phyloP scores from a whole-genome alignment of 2,113 vertebrate species.

The Xenopus tropicalis region UCB_Xtro_10.0 CM004443.2:75697501-75698000 shows the following conservation, averaged over 20 bases:
- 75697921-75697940: slow-evolving; percentile 50
- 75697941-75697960: slow-evolving; percentile 57
- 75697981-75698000: slow-evolving; percentile 40
- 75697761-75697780: slow-evolving; percentile 69
- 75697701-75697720: slow-evolving; percentile 59
- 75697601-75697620: slow-evolving; percentile 43
- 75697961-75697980: slow-evolving; percentile 49
- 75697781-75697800: slow-evolving; percentile 75
- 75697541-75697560: slow-evolving; percentile 48
- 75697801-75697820: slow-evolving; percentile 66
- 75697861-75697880: slow-evolving; percentile 64
- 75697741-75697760: slow-evolving; percentile 62
- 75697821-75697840: slow-evolving; percentile 51
- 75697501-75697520: slow-evolving; percentile 44
- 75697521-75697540: slow-evolving; percentile 49
- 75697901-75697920: slow-evolving; percentile 54
- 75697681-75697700: slow-evolving; percentile 50
- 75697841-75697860: slow-evolving; percentile 47
- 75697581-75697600: slow-evolving; percentile 55
- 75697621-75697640: slow-evolving; percentile 52
- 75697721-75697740: slow-evolving; percentile 57
- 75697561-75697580: slow-evolving; percentile 49
- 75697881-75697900: slow-evolving; percentile 59
- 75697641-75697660: slow-evolving; percentile 9
- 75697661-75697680: slow-evolving; percentile 9